These are phyloP conservation scores for Drosophila navojoa DNA, from an alignment of 1,140 invertebrate genomes.

Conservation along the genomic window DNA sequence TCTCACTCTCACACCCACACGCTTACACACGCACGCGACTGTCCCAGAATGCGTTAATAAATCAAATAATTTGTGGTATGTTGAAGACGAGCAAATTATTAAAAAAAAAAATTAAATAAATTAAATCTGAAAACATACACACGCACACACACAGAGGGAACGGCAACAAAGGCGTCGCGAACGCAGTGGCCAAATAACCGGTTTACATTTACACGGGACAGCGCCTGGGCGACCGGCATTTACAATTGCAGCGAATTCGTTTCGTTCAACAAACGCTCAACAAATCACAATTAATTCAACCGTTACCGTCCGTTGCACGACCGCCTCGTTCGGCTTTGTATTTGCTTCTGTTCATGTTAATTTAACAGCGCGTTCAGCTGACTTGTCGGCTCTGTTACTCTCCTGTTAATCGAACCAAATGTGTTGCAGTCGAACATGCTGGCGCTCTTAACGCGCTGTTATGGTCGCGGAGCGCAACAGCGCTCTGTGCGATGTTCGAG, in stretches of 20 bases:
- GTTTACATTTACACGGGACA: constrained; percentile 28
- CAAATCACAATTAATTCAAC: constrained; percentile 5
- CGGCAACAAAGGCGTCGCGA: constrained; percentile 13
- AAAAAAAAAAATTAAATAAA: background rate
- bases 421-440: constrained; percentile 17
- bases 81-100: background rate
- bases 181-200: constrained; percentile 33
- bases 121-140: constrained; percentile 3
- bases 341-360: constrained; percentile 39
- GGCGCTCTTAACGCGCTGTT: constrained; percentile 27
- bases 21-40: background rate
- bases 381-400: constrained; percentile 6
- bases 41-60: constrained; percentile 10
- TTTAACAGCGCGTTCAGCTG: constrained; percentile 13
- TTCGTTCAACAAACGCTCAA: constrained; percentile 25
- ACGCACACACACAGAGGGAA: background rate
- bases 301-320: constrained; percentile 46
- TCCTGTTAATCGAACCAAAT: constrained; percentile 8
- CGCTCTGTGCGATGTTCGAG: constrained; percentile 5
- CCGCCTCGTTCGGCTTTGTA: constrained; percentile 44
- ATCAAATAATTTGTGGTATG: constrained; percentile 3
- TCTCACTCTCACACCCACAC: constrained; percentile 11
- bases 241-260: constrained; percentile 42
- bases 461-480: constrained; percentile 3
- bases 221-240: constrained; percentile 38